phyloP scores from a whole-genome alignment of 2,888 invertebrate genomes.

The Trachelus troglodyta region DNA sequence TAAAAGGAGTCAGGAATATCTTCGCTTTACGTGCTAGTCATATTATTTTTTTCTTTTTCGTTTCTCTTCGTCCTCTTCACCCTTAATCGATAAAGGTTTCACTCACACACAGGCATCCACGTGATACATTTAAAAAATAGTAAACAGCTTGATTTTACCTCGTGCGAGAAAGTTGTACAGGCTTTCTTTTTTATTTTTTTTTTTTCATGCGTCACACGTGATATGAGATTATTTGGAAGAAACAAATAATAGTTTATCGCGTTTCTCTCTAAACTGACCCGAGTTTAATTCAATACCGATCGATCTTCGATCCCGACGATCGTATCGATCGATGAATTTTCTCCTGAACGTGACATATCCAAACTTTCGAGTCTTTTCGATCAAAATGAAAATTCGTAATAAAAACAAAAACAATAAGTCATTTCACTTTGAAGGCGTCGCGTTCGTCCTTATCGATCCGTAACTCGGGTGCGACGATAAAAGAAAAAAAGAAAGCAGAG shows the following conservation, averaged over 20 bases:
- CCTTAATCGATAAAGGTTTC: conserved; percentile 14
- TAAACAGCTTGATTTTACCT: conserved; percentile 23
- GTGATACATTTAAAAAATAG: conserved; percentile 41
- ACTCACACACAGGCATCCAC: conserved; percentile 27
- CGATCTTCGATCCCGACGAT: not conserved
- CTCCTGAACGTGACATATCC: not conserved
- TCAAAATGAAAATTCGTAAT: not conserved
- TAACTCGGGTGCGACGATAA: not conserved
- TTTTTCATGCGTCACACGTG: conserved; percentile 12
- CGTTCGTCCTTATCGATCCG: too few species aligned
- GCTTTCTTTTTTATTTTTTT: conserved; percentile 9
- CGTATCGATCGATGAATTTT: not conserved
- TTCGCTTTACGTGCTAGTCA: conserved; percentile 17
- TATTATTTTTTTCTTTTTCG: conserved; percentile 13
- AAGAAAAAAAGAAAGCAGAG: not conserved
- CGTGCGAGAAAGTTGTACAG: conserved; percentile 13
- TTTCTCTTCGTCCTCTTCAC: conserved; percentile 13
- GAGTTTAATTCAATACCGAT: not conserved
- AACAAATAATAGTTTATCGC: not conserved
- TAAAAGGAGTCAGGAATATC: conserved; percentile 46
- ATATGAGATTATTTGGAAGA: not conserved
- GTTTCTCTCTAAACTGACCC: too few species aligned
- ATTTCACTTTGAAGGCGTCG: too few species aligned
- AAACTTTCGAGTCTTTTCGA: not conserved
- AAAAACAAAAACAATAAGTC: too few species aligned